These are phyloP conservation scores for Belonocnema kinseyi DNA, from an alignment of 1,140 invertebrate genomes.

Conservation along the genomic window DNA sequence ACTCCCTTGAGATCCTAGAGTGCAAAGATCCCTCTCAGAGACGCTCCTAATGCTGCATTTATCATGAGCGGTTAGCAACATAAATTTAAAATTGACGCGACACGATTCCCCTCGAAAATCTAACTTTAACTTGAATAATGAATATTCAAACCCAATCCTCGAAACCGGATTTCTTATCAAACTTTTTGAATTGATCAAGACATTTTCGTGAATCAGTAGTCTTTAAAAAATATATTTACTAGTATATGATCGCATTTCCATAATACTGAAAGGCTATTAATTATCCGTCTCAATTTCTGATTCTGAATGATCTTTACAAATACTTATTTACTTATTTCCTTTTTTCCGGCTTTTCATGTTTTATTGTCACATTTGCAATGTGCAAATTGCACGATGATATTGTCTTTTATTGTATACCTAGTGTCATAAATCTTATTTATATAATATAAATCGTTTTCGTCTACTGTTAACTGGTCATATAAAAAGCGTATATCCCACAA, in stretches of 20 bases:
- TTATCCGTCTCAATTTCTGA: too few species aligned
- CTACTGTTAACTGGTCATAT: conserved; percentile 19
- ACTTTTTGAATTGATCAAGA: conserved; percentile 4
- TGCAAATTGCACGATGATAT: not conserved
- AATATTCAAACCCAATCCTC: not conserved
- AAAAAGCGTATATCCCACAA: not conserved
- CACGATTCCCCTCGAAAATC: not conserved
- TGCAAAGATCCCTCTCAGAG: not conserved
- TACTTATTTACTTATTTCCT: too few species aligned
- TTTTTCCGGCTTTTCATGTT: not conserved
- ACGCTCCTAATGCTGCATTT: not conserved
- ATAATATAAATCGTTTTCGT: not conserved
- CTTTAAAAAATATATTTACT: not conserved
- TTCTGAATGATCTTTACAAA: not conserved
- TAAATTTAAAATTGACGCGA: not conserved
- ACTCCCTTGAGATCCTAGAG: not conserved
- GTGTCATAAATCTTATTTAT: conserved; percentile 15
- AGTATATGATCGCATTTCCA: too few species aligned
- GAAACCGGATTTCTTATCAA: conserved; percentile 8
- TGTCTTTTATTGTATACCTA: not conserved
- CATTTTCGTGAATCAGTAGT: not conserved
- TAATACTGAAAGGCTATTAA: too few species aligned
- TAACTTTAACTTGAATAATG: not conserved
- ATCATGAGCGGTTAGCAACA: not conserved
- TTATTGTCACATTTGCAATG: not conserved